Percentiles rank a stretch among this genome's conserved stretches.
Conservation (phyloP, 2,797 vertebrate genomes). For the Smutsia temminckii region DNA sequence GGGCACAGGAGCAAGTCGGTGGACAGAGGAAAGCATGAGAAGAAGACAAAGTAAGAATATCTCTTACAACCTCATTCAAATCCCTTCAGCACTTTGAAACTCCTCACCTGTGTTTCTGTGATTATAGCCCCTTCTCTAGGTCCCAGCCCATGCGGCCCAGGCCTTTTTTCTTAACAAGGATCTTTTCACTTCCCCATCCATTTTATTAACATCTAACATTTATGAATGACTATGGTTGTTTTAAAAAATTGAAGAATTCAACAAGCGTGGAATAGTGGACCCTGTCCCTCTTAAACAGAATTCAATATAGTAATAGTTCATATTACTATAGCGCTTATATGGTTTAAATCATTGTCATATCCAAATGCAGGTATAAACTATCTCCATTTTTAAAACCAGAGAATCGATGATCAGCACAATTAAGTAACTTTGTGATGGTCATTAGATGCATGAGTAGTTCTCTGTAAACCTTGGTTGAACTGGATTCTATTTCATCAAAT, state of each 20-base stretch:
- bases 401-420: background rate
- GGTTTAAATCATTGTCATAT: background rate
- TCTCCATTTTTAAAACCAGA: background rate
- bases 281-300: background rate
- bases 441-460: background rate
- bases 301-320: background rate
- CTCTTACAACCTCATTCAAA: background rate
- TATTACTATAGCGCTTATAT: background rate
- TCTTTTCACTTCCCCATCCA: background rate
- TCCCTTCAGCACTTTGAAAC: background rate
- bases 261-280: background rate
- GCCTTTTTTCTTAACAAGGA: background rate
- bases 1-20: no score
- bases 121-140: background rate
- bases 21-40: background rate
- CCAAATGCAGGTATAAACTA: background rate
- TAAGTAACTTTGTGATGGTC: background rate
- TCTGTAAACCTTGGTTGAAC: background rate
- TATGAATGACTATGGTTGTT: background rate
- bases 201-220: slow-evolving; percentile 6
- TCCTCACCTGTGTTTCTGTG: background rate
- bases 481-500: background rate
- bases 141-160: background rate
- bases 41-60: background rate
- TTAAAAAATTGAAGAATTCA: background rate